Evolutionary conservation across 2,113 vertebrate genomes (phyloP).

Genomic region (Pygoscelis antarcticus): DNA sequence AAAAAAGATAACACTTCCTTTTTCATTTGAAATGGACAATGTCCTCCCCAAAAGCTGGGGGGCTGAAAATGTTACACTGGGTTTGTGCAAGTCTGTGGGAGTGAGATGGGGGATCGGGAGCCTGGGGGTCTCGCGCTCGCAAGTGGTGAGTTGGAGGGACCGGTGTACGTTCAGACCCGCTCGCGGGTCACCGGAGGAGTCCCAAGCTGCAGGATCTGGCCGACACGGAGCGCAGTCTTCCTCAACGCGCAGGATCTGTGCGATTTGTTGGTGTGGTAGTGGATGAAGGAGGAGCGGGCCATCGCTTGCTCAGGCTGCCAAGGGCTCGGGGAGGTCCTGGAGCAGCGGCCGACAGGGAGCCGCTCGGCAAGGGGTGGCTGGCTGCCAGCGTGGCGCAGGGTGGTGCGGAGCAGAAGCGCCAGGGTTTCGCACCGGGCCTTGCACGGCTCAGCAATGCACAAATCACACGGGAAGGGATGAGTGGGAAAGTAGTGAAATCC

Average conservation of each 20-base stretch:
- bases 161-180: rapidly evolving
- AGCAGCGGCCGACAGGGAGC: neutral
- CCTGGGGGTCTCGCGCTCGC: neutral
- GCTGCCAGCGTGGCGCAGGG: neutral
- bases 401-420: no score
- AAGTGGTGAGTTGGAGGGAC: neutral
- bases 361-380: no score
- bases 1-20: neutral
- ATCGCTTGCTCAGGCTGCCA: neutral
- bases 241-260: rapidly evolving
- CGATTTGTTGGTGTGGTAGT: neutral
- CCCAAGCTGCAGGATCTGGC: neutral
- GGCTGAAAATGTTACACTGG: rapidly evolving
- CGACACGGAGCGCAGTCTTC: rapidly evolving
- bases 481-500: neutral
- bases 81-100: neutral
- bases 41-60: neutral
- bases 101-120: neutral
- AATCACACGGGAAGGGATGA: rapidly evolving
- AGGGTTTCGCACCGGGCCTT: rapidly evolving
- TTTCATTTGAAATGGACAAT: neutral
- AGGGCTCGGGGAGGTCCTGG: neutral
- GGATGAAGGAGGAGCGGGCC: neutral
- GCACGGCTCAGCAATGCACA: rapidly evolving
- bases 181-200: neutral